Evolutionary conservation across 2,113 vertebrate species (phyloP).

Genomic region (Chamaetylas fuelleborni): DNA sequence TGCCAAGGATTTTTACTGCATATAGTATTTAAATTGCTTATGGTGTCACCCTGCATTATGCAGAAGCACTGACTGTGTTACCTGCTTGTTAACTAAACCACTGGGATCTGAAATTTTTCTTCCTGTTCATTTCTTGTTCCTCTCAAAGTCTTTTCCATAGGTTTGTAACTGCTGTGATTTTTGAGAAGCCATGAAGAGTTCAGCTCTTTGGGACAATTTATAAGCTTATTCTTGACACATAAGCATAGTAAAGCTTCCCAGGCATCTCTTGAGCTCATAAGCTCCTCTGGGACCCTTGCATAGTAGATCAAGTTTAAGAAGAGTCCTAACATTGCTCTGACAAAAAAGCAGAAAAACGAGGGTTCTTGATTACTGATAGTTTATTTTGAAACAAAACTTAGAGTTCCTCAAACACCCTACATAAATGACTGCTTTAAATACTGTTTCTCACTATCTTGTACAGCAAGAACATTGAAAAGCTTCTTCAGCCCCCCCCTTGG

Average conservation of each 20-base stretch:
- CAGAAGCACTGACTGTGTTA: neutral
- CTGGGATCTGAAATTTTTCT: neutral
- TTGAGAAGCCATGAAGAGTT: neutral
- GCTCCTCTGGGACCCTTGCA: neutral
- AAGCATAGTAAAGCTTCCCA: neutral
- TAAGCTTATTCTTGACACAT: neutral
- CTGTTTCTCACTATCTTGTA: neutral
- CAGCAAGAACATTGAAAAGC: neutral
- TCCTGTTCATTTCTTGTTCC: neutral
- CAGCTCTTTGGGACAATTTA: neutral
- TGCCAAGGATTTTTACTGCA: neutral
- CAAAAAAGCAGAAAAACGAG: neutral
- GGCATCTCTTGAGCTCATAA: neutral
- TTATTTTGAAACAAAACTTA: neutral
- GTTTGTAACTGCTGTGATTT: neutral
- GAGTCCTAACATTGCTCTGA: neutral
- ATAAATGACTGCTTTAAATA: neutral
- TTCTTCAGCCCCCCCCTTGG: neutral
- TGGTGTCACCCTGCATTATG: neutral
- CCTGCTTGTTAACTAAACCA: neutral
- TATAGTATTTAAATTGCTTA: neutral
- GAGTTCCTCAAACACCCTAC: neutral
- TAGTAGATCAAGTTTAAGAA: neutral
- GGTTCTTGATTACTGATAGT: neutral
- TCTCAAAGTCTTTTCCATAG: neutral